Base-by-base conservation (phyloP, 92 coral and sea anemone genomes). In the Blastomussa wellsi region DNA sequence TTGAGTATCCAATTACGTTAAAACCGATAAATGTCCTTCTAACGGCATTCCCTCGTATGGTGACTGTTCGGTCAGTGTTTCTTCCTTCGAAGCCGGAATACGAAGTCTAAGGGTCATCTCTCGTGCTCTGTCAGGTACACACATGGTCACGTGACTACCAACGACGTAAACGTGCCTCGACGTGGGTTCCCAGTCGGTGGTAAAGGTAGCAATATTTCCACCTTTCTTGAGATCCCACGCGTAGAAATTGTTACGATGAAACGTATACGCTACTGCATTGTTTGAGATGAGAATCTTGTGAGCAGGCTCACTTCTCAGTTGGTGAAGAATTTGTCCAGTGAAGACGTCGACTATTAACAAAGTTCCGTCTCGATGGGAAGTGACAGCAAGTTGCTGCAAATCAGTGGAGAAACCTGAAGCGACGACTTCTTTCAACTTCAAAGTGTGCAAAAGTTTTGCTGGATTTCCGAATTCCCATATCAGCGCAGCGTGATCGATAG, bases 141-240 rank as follows among this genome's bases (percentile, higher is more conserved):
- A 87, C 66, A 79, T 80, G n/a, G 89, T 88, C 57, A 92, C 84
- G 49, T 70, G 86, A 68, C 70, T 55, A 72, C 87, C 90, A 77
- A 89, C 81, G 49, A 72, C 82, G 79, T 64, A 82, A 60, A 92
- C 91, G 80, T 85, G 90, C 74, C 81, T 84, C 17, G 95, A 90
- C 12, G 84, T 78, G 29, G 91, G 84, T 38, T 79, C 88, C 92
- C 92, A 88, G 72, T 92, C 95, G 42, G 83, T 78, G 36, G 95
- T 92, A 59, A 92, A 88, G 1, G 92, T 64, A 33, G 92, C 95
- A 24, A 92, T 47, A 31, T 53, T 67, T 57, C 62, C 44, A 5
- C 86, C 77, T 31, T 74, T 79, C 19, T 77, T 72, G 29, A 92
- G 72, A 67, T 89, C 91, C 84, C 92, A 88, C 7, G 90, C 90